Base-by-base conservation (phyloP, 2,113 vertebrate genomes). In the Xenus cinereus region DNA sequence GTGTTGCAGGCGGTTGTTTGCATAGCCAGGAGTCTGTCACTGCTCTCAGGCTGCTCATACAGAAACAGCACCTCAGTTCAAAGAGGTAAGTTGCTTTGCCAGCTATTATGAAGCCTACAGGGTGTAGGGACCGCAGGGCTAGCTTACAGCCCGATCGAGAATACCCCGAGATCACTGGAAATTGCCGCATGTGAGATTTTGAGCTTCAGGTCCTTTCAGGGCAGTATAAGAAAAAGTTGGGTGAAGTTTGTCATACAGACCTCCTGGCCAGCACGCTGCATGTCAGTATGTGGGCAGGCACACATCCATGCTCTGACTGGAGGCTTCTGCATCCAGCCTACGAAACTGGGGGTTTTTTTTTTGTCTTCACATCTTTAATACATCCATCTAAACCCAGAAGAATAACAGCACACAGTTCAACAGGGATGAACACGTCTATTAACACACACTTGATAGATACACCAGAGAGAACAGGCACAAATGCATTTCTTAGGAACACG, bases 231-330 rank as follows among this genome's bases (percentile, higher is more conserved):
- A 27, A 68, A 53, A 37, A 74, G 48, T 17, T 13, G 27, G 16
- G 12, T 6, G 8, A 69, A 46, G 26, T 51, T 0, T 41, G 28
- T 6, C 2, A 0, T 17, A 23, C 14, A 16, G 54, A 23, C 3
- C 21, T n/a, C n/a, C 11, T 4, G n/a, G 37, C 10, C 69, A 84
- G 54, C 3, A 4, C 8, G 2, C 48, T 7, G 30, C 18, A 0
- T 1, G 10, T 23, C 45, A 22, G 0, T 1, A 17, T 0, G 8
- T 3, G 9, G 32, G 10, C 6, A 1, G 8, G 5, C 9, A 1
- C 14, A 23, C 5, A 23, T 0, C n/a, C 46, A 4, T 1, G 4
- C 45, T 48, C 32, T 26, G 37, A 14, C 51, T 9, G 7, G 17
- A 30, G 21, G 0, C 10, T 67, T 33, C 51, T 67, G 37, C 53